These are phyloP conservation scores for Megalopta genalis DNA, from an alignment of 1,140 invertebrate species.

Conservation along the genomic window DNA sequence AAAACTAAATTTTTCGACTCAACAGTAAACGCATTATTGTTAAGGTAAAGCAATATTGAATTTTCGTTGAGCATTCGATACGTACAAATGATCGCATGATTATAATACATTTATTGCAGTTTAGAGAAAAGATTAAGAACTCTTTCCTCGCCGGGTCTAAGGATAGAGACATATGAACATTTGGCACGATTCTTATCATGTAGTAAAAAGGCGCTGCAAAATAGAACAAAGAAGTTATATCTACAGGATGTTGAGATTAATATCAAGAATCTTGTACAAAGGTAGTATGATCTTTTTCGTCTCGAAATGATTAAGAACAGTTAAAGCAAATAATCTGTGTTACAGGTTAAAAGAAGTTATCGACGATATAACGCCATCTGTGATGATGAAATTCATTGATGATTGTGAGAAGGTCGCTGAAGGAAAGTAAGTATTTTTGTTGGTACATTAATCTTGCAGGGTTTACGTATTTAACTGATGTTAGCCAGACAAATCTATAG, in stretches of 20 bases:
- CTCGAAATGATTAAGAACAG: neutral
- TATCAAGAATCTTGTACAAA: slow-evolving; percentile 80
- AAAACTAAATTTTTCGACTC: slow-evolving; percentile 85
- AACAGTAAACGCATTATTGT: slow-evolving; percentile 83
- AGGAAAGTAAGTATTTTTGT: slow-evolving; percentile 79
- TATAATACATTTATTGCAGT: slow-evolving; percentile 75
- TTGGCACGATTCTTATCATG: slow-evolving; percentile 84
- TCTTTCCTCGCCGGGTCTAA: slow-evolving; percentile 73
- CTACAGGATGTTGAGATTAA: slow-evolving; percentile 82
- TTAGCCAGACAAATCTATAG: neutral
- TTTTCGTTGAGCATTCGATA: too few relatives aligned
- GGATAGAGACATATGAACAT: slow-evolving; percentile 83
- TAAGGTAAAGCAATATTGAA: slow-evolving; percentile 79
- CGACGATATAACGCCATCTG: slow-evolving; percentile 81
- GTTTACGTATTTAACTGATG: slow-evolving; percentile 1
- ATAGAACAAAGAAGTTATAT: slow-evolving; percentile 84
- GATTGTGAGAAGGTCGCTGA: slow-evolving; percentile 81
- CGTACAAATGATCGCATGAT: neutral
- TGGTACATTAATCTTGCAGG: neutral
- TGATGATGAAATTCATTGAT: slow-evolving; percentile 81
- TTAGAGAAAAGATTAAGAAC: slow-evolving; percentile 82
- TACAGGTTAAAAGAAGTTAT: slow-evolving; percentile 81
- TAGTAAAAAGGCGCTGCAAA: slow-evolving; percentile 85
- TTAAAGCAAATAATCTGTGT: slow-evolving; percentile 34
- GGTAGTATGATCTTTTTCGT: slow-evolving; percentile 64